Conservation (phyloP, 1,140 invertebrate genomes). For the Listronotus oregonensis region DNA sequence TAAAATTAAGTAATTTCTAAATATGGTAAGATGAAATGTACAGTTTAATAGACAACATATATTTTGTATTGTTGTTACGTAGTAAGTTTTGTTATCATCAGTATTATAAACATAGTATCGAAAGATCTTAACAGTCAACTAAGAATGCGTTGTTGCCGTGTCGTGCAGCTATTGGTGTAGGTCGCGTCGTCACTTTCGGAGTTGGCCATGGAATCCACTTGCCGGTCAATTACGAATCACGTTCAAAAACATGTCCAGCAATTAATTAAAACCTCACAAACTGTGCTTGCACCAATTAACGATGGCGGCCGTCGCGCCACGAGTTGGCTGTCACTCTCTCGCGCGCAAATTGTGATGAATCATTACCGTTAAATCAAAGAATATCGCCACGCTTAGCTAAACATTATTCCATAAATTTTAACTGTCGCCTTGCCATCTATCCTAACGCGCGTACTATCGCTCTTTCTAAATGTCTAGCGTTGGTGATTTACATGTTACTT, state of each 20-base stretch:
- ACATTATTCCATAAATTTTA: constrained; percentile 43
- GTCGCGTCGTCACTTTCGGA: constrained; percentile 20
- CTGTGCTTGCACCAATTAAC: constrained; percentile 44
- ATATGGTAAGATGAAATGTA: too few relatives aligned
- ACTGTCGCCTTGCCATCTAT: constrained; percentile 41
- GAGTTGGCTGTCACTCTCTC: constrained; percentile 42
- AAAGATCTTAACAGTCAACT: too few relatives aligned
- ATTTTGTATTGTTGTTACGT: too few relatives aligned
- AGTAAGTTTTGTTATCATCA: too few relatives aligned
- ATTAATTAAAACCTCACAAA: constrained; percentile 45
- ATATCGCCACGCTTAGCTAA: constrained; percentile 41
- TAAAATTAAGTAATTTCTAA: too few relatives aligned
- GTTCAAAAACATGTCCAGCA: constrained; percentile 48
- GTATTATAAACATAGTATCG: too few relatives aligned
- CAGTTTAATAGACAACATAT: too few relatives aligned
- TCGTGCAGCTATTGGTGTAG: constrained; percentile 9
- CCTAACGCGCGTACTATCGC: constrained; percentile 21
- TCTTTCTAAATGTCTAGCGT: constrained; percentile 20
- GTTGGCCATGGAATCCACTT: constrained; percentile 27
- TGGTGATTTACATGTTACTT: constrained; percentile 28
- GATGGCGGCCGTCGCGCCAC: constrained; percentile 40
- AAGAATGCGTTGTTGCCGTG: neutral
- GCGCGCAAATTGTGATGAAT: constrained; percentile 48
- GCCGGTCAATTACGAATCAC: constrained; percentile 44
- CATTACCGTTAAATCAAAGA: constrained; percentile 48